Base-by-base conservation (phyloP, 1,140 invertebrate species). In the Drosophila pectinifera region DNA sequence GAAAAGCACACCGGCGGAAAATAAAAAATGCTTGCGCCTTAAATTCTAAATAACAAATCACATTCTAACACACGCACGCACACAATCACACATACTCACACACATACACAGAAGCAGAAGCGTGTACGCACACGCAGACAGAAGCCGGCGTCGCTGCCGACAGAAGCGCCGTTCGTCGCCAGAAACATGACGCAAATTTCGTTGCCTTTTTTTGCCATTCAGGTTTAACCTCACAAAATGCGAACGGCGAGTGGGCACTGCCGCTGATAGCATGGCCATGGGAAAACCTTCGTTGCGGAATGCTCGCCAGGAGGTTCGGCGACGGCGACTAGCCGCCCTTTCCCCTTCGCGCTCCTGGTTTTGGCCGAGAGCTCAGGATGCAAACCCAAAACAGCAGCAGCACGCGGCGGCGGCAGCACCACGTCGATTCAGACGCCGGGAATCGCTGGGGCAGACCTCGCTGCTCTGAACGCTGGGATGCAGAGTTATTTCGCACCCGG, bases 141-240 rank as follows among this genome's bases (percentile, higher is more conserved):
- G 51, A 56, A 48, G 70, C 13, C n/a, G 59, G 39, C 42, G 70
- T 46, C 58, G 70, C 70, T 48, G 54, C 81, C 77, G 61, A 63
- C 75, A 86, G 68, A 78, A 70, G 80, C 80, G 80, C 80, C 63
- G 55, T 56, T 53, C 49, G 49, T 46, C 36, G 62, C 56, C 59
- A 62, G 54, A 75, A 84, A 79, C 59, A 78, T 82, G 82, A 89
- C 84, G 83, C 70, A 88, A 88, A 89, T 73, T 77, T 65, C 34
- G 49, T 34, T 38, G 64, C 42, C 36, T 67, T 58, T 62, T 75
- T 72, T 67, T 63, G 62, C 57, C 22, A 49, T 63, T 86, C 83
- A 43, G 20, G 28, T 55, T 65, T 86, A 86, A 86, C 83, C 83
- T 86, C 83, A 86, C 69, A 67, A 64, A 69, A 55, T 69, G 42